Base-by-base conservation (phyloP, 1,140 invertebrate species). In the Maconellicoccus hirsutus region DNA sequence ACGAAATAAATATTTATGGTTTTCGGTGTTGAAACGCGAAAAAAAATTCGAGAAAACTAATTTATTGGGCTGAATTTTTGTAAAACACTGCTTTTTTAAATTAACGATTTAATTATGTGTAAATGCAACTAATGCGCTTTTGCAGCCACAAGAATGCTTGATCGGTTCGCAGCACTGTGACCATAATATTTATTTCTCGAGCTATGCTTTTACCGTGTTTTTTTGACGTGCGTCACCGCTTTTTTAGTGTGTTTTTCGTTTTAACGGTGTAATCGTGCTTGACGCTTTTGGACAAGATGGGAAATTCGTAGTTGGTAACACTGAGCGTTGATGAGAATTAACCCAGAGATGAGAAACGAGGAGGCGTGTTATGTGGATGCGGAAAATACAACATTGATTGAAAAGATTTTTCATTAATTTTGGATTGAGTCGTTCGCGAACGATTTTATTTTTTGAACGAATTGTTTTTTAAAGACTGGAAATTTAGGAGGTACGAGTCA, bases 121-220 rank as follows among this genome's bases (percentile, higher is more conserved):
- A 52, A 4, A 52, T 52, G 42, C n/a, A 52, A 8, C n/a, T 52
- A 52, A 52, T 2, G 42, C 42, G 42, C 42, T 52, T 52, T 52
- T 52, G 10, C 29, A 33, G 12, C 29, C 3, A 12, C 29, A n/a
- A n/a, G n/a, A 52, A 52, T 2, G 42, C 42, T 52, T 52, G 2
- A 8, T 52, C 33, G 33, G 6, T 38, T 38, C 33, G 14, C 33
- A n/a, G n/a, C n/a, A 38, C 16, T 52, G 42, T 52, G 42, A 16
- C 42, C 42, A 52, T 52, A 52, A 52, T 52, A 52, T 52, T 52
- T 52, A 52, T 52, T 52, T 52, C 42, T 6, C 42, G 42, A 52
- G 42, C 42, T 52, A 19, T 16, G 42, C 42, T 52, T 52, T 52
- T 33, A 6, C 12, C 12, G 29, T 33, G 3, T 6, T 59, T 59